These are phyloP conservation scores for Eristalis pertinax DNA, from an alignment of 2,888 invertebrate species.

Conservation along the genomic window DNA sequence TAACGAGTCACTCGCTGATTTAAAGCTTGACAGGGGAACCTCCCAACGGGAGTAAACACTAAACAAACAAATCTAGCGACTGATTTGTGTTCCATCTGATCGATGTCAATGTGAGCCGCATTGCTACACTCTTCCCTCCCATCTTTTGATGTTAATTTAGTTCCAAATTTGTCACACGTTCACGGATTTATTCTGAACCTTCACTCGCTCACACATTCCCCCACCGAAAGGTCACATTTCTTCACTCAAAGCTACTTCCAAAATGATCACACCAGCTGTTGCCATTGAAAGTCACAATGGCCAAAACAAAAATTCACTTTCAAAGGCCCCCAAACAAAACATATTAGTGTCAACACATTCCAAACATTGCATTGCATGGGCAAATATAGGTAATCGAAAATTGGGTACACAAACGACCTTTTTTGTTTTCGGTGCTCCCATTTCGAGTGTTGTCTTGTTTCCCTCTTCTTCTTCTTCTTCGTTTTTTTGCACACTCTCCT, in stretches of 20 bases:
- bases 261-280: not conserved
- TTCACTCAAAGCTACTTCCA: not conserved
- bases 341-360: not conserved
- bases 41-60: too few relatives aligned
- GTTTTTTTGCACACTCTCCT: not conserved
- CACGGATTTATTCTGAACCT: not conserved
- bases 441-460: constrained; percentile 13
- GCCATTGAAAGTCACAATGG: not conserved
- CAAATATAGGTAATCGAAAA: not conserved
- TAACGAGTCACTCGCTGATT: too few relatives aligned
- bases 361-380: too few relatives aligned
- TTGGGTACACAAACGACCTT: constrained; percentile 52
- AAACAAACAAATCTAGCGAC: too few relatives aligned
- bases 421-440: constrained; percentile 70
- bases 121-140: not conserved
- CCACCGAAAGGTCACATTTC: not conserved
- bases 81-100: too few relatives aligned
- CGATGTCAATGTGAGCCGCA: not conserved
- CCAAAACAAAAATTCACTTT: not conserved
- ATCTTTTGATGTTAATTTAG: not conserved
- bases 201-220: not conserved
- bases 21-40: too few relatives aligned
- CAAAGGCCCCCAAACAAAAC: not conserved
- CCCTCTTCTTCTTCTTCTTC: too few relatives aligned
- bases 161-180: not conserved